A percentile compares a stretch with the other conserved stretches of the same genome.
phyloP scores from a whole-genome alignment of 53 echinoderm and acorn worm genomes.

The Arbacia lixula region DNA sequence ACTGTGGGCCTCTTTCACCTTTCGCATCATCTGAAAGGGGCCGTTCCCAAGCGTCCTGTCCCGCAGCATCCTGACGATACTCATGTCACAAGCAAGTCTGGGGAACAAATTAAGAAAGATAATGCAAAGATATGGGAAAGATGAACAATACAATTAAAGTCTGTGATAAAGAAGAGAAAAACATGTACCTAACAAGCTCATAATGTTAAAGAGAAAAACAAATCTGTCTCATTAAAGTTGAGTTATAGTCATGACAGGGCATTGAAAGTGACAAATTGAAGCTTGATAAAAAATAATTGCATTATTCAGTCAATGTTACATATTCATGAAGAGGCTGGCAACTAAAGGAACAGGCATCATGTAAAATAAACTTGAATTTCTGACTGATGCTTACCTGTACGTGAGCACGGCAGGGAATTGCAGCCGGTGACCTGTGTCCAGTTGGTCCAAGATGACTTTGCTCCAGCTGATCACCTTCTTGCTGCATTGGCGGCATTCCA shows the following conservation, averaged over 20 bases:
- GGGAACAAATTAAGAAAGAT: too few species aligned
- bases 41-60: slow-evolving; percentile 65
- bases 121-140: too few species aligned
- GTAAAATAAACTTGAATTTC: neutral
- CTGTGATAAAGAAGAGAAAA: too few species aligned
- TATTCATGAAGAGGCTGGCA: too few species aligned
- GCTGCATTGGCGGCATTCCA: slow-evolving; percentile 64
- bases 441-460: slow-evolving; percentile 64
- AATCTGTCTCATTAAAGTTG: too few species aligned
- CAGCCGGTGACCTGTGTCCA: slow-evolving; percentile 58
- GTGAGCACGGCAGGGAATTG: slow-evolving; percentile 72
- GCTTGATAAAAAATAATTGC: too few species aligned
- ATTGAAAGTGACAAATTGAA: too few species aligned
- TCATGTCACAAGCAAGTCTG: slow-evolving; percentile 56
- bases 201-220: too few species aligned
- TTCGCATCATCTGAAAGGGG: slow-evolving; percentile 46
- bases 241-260: too few species aligned
- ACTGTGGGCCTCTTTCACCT: slow-evolving; percentile 68
- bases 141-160: too few species aligned
- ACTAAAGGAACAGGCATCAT: neutral
- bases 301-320: too few species aligned
- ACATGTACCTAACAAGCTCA: too few species aligned
- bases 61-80: slow-evolving; percentile 41
- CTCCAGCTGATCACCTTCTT: slow-evolving; percentile 75
- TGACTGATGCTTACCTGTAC: slow-evolving; percentile 27